Base-by-base conservation (phyloP, 2,797 vertebrate genomes). In the Botia kubotai region DNA sequence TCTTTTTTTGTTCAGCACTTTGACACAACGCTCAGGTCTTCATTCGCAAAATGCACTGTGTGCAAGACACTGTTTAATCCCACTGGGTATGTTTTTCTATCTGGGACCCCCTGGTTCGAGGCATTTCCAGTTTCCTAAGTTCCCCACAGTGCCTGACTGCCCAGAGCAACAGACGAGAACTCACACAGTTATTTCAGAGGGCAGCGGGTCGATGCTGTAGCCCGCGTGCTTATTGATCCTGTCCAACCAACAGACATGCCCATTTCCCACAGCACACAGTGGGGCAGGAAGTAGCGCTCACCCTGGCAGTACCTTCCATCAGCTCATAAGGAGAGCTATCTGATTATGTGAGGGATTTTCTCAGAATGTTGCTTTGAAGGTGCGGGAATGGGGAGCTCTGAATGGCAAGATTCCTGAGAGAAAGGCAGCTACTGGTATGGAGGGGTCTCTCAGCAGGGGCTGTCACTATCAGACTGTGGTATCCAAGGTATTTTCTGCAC, bases 51-150 rank as follows among this genome's bases (percentile, higher is more conserved):
- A 48, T 23, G 17, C 58, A 58, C 55, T 63, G 52, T 60, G 66
- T 79, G 75, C 23, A 69, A 80, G 66, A 67, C 55, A 77, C 80
- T 77, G 83, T 84, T 86, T 82, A 85, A 86, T 62, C 75, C 73
- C 57, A 72, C 76, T 58, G 67, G 83, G 80, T 75, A 69, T 85
- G 83, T 85, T 86, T 63, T 79, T 85, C 77, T 79, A 74, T 83
- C 80, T 60, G 12, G 76, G 82, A 82, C 85, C 83, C 81, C 87
- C 87, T 68, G 77, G 77, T 46, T 74, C 53, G 74, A 78, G 79
- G 77, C 83, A 86, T 80, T 86, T 86, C 84, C 76, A 77, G 69
- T 83, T 82, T 62, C 82, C 46, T 17, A 78, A 65, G 66, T 79
- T 75, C 75, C 83, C 85, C 67, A 72, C 67, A 39, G 77, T 73